A percentile compares a stretch with the other conserved stretches of the same genome.
These are phyloP conservation scores for Ooceraea biroi DNA, from an alignment of 1,140 invertebrate species.

Conservation along the genomic window DNA sequence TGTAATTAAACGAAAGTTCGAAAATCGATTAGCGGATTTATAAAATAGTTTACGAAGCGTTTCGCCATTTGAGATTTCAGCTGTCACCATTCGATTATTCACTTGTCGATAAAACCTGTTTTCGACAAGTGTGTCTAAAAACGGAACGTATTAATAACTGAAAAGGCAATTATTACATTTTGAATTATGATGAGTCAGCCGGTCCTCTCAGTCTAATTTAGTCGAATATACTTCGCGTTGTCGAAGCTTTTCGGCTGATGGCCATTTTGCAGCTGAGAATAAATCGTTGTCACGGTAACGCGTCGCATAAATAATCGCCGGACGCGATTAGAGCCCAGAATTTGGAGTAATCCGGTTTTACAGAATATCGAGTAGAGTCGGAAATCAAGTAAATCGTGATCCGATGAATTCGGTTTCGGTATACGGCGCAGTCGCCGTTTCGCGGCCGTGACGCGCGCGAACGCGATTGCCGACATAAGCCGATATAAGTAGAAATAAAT, in stretches of 20 bases:
- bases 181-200: no score
- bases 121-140: not conserved
- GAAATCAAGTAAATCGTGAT: slow-evolving; percentile 51
- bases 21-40: no score
- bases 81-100: not conserved
- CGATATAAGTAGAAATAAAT: slow-evolving; percentile 27
- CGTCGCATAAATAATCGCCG: slow-evolving; percentile 38
- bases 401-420: slow-evolving; percentile 11
- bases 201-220: not conserved
- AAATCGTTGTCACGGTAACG: slow-evolving; percentile 26
- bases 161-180: not conserved
- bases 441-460: not conserved
- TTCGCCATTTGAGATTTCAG: no score
- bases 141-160: not conserved
- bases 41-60: no score
- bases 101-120: not conserved
- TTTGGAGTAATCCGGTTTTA: slow-evolving; percentile 34
- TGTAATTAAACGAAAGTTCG: no score
- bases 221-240: not conserved
- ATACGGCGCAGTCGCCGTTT: not conserved
- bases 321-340: slow-evolving; percentile 24
- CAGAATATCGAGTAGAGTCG: slow-evolving; percentile 27
- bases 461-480: slow-evolving; percentile 30
- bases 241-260: not conserved
- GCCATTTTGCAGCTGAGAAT: not conserved